A percentile compares a stretch with the other conserved stretches of the same genome.
These are phyloP conservation scores for Polyommatus icarus DNA, from an alignment of 2,888 invertebrate species.

Conservation along the genomic window DNA sequence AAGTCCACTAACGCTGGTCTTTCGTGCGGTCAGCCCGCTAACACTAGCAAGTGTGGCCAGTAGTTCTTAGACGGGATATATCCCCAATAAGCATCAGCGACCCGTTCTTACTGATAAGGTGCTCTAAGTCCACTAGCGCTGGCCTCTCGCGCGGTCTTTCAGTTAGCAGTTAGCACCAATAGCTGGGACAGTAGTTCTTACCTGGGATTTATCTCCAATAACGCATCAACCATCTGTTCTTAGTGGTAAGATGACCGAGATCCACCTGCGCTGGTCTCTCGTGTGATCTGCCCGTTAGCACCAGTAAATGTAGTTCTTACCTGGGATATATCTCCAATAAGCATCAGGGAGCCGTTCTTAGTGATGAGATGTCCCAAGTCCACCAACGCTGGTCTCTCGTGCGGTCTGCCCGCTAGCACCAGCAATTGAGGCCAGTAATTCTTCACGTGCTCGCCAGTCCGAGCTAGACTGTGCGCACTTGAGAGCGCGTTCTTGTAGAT, in stretches of 20 bases:
- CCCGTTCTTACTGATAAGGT: slow-evolving; percentile 94
- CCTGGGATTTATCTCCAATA: too few relatives aligned
- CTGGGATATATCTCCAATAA: slow-evolving; percentile 92
- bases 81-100: slow-evolving; percentile 95
- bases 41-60: slow-evolving; percentile 63
- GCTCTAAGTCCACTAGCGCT: slow-evolving; percentile 93
- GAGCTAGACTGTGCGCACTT: slow-evolving; percentile 88
- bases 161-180: slow-evolving; percentile 91
- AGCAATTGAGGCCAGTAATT: slow-evolving; percentile 59
- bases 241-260: too few relatives aligned
- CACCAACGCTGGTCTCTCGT: slow-evolving; percentile 91
- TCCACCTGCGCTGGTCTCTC: too few relatives aligned
- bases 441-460: slow-evolving; percentile 97
- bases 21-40: slow-evolving; percentile 90
- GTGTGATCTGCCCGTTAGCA: too few relatives aligned
- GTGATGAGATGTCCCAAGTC: slow-evolving; percentile 96
- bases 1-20: slow-evolving; percentile 95
- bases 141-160: slow-evolving; percentile 92
- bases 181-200: slow-evolving; percentile 98
- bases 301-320: slow-evolving; percentile 90
- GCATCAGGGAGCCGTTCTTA: slow-evolving; percentile 93
- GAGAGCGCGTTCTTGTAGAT: slow-evolving; percentile 95
- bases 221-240: too few relatives aligned
- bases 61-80: slow-evolving; percentile 83
- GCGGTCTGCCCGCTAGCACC: slow-evolving; percentile 89